Evolutionary conservation across 2,888 invertebrate species (phyloP), one percentile per base, ranked within the genome.

Genomic region (Trissolcus japonicus): DNA sequence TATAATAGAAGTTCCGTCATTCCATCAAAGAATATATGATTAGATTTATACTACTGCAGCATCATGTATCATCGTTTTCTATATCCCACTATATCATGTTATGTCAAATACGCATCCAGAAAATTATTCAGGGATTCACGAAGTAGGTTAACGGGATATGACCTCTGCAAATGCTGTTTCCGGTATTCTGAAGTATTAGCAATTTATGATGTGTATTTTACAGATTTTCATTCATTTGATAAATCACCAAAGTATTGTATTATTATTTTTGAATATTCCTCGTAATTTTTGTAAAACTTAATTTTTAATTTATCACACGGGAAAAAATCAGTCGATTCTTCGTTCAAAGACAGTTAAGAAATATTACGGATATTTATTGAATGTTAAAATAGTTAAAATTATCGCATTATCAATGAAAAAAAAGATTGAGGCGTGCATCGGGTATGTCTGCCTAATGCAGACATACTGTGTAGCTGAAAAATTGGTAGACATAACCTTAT

Each of bases 141-240:
- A 54, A 54, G 54, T 54, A 54, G 54, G 54, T 54, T 54, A 54
- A 54, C 54, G 29, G 54, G 54, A 54, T 54, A 29, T 54, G 54
- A 54, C 54, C 54, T 54, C 29, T 25, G 21, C 14, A 29, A 54
- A 54, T 54, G 13, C 21, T 21, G 21, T 21, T 54, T 54, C 25
- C 54, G 54, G 29, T 54, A 29, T 54, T 54, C 14, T 21, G 25
- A 54, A 54, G 25, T 25, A 54, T 54, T 25, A 54, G 54, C 25
- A 25, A 54, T 54, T 54, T 54, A 54, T 46, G 16, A 16, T 16
- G 14, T 16, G 4, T 46, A 46, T 46, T 13, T 13, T 19, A 17
- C 13, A 21, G 16, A 46, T 46, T 6, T 16, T 46, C 14, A 7
- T 35, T 35, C 11, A 35, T 46, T 46, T 46, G 46, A 16, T 16